A percentile compares a stretch with the other conserved stretches of the same genome.
Conservation (phyloP, 2,888 invertebrate species). For the Mechanitis mazaeus region DNA sequence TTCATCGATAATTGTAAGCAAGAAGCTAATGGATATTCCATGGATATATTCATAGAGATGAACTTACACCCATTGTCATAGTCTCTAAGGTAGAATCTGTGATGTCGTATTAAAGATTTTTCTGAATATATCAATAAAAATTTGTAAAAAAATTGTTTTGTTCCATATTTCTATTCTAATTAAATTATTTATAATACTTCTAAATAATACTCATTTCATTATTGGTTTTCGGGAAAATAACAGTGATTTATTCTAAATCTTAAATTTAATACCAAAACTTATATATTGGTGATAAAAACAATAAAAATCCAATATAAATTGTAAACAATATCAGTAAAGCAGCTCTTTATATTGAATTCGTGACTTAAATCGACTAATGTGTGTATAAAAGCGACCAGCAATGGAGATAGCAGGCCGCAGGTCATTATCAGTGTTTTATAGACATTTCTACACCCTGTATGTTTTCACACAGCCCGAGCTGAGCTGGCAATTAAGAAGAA, state of each 20-base stretch:
- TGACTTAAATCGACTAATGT: conserved; percentile 57
- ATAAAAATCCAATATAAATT: too few relatives aligned
- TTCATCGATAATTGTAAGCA: conserved; percentile 56
- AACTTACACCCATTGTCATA: conserved; percentile 23
- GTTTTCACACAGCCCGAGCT: background rate
- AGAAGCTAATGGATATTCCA: conserved; percentile 38
- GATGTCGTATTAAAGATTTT: too few relatives aligned
- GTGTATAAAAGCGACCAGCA: conserved; percentile 56
- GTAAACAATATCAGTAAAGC: conserved; percentile 1
- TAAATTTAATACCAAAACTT: too few relatives aligned
- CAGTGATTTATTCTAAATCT: too few relatives aligned
- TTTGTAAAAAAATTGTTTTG: too few relatives aligned
- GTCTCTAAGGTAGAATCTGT: too few relatives aligned
- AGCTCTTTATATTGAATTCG: conserved; percentile 40
- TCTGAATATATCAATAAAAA: too few relatives aligned
- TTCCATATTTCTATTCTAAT: too few relatives aligned
- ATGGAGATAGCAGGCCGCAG: conserved; percentile 61
- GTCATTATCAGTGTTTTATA: conserved; percentile 46
- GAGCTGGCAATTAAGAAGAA: background rate
- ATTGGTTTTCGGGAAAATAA: too few relatives aligned
- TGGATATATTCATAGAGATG: conserved; percentile 37
- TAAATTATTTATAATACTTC: too few relatives aligned
- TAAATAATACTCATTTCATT: too few relatives aligned
- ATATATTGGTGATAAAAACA: too few relatives aligned
- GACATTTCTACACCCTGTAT: conserved; percentile 42